A percentile compares a stretch with the other conserved stretches of the same genome.
These are phyloP conservation scores for Sceloporus undulatus DNA, from an alignment of 2,113 vertebrate species.

Conservation along the genomic window DNA sequence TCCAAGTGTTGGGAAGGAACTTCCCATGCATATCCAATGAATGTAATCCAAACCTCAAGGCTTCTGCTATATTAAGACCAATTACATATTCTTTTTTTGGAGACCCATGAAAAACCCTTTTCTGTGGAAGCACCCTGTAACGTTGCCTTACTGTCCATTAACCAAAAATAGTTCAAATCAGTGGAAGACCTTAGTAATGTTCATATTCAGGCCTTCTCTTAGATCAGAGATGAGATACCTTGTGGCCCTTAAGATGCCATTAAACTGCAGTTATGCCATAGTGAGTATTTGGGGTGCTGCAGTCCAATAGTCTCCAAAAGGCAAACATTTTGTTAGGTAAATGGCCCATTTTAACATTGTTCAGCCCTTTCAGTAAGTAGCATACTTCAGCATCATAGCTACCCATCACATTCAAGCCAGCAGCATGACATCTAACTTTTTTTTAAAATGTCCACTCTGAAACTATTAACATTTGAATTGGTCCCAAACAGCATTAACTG, in stretches of 20 bases:
- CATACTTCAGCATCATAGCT: background rate
- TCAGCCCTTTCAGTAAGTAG: background rate
- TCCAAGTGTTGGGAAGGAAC: background rate
- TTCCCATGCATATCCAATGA: background rate
- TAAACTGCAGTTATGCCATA: background rate
- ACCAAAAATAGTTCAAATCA: background rate
- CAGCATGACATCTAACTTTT: background rate
- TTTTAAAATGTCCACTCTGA: background rate
- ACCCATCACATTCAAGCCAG: background rate
- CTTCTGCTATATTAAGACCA: background rate
- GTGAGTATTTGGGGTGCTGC: too few relatives aligned
- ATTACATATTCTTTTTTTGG: background rate
- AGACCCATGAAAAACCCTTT: background rate
- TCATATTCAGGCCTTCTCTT: background rate
- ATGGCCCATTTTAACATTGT: too few relatives aligned
- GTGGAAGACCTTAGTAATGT: background rate
- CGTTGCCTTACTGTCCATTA: background rate
- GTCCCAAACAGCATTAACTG: background rate
- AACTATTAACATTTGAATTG: conserved; percentile 22
- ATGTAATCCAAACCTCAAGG: background rate
- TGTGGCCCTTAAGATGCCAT: background rate
- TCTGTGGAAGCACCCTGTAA: background rate
- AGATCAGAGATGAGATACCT: background rate
- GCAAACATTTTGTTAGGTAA: too few relatives aligned
- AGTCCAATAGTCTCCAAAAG: too few relatives aligned